These are phyloP conservation scores for Lypha dubia DNA, from an alignment of 2,888 invertebrate species.

Conservation along the genomic window DNA sequence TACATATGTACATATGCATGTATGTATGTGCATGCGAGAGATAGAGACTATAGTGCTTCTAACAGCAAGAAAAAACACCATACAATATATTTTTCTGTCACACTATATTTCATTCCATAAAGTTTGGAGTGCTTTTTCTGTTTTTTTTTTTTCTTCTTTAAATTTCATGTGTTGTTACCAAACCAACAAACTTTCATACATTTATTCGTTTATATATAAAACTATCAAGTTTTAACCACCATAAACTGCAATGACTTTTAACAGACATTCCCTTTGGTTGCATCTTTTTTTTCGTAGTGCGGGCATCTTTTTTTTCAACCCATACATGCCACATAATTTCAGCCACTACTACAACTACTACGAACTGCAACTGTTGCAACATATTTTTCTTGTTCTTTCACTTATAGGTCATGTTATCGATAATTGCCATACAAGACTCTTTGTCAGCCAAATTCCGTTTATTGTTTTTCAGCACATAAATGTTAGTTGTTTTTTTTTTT, in stretches of 20 bases:
- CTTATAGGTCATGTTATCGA: slow-evolving; percentile 70
- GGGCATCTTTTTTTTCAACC: slow-evolving; percentile 12
- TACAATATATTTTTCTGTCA: neutral
- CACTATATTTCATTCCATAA: neutral
- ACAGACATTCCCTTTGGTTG: slow-evolving; percentile 35
- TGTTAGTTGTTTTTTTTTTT: slow-evolving; percentile 37
- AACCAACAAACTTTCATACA: no score
- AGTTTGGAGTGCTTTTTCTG: slow-evolving; percentile 1
- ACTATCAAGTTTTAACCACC: slow-evolving; percentile 19
- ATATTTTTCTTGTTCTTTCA: slow-evolving; percentile 53
- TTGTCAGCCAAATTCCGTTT: slow-evolving; percentile 71
- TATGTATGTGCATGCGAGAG: no score
- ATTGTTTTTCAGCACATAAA: slow-evolving; percentile 67
- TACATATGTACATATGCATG: no score
- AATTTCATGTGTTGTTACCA: neutral
- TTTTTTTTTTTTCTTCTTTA: neutral
- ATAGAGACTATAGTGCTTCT: no score
- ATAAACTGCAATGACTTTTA: slow-evolving; percentile 27
- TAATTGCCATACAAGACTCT: slow-evolving; percentile 71
- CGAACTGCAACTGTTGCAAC: slow-evolving; percentile 36
- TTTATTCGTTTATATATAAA: neutral
- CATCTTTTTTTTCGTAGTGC: neutral
- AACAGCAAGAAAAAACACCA: no score
- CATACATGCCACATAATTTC: slow-evolving; percentile 21
- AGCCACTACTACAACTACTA: slow-evolving; percentile 6